A percentile compares a stretch with the other conserved stretches of the same genome.
Evolutionary conservation across 2,113 vertebrate genomes (phyloP).

Genomic region (Gallinago undulata): DNA sequence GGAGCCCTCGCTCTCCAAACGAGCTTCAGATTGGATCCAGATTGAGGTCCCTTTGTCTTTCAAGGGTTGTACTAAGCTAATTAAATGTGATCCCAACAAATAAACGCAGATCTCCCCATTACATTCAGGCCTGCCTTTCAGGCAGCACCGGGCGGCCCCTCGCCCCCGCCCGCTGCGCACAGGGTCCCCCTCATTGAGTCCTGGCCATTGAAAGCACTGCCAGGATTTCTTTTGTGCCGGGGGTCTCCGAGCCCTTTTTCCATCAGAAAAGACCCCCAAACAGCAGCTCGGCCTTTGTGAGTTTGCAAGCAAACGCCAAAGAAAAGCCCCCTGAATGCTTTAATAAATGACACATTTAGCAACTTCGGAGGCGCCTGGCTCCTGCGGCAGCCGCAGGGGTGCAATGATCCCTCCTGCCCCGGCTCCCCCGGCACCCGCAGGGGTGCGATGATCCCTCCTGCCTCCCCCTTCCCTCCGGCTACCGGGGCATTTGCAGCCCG

Average conservation of each 20-base stretch:
- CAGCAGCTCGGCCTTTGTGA: conserved; percentile 81
- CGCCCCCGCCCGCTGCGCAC: conserved; percentile 42
- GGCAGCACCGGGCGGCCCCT: conserved; percentile 65
- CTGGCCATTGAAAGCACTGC: conserved; percentile 84
- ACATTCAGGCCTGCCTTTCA: conserved; percentile 78
- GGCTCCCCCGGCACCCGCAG: not conserved
- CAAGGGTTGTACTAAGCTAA: conserved; percentile 80
- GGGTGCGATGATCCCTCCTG: not conserved
- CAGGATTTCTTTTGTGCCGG: conserved; percentile 82
- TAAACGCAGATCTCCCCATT: conserved; percentile 77
- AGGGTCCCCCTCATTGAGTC: conserved; percentile 81
- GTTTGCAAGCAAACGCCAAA: conserved; percentile 72
- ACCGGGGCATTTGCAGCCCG: conserved; percentile 11
- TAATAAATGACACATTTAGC: conserved; percentile 76
- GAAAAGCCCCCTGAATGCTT: conserved; percentile 76
- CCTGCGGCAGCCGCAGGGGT: conserved; percentile 52
- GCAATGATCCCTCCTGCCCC: conserved; percentile 41
- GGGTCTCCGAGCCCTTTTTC: conserved; percentile 78
- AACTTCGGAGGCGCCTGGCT: conserved; percentile 67
- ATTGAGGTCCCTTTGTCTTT: conserved; percentile 83
- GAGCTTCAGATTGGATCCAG: conserved; percentile 80
- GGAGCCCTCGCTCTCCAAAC: conserved; percentile 74
- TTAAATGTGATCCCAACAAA: conserved; percentile 88
- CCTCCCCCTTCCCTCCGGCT: not conserved
- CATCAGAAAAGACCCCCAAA: conserved; percentile 77